Percentiles rank a stretch among this genome's conserved stretches.
These are phyloP conservation scores for Hydrophis major DNA, from an alignment of 2,797 vertebrate species.

Conservation along the genomic window DNA sequence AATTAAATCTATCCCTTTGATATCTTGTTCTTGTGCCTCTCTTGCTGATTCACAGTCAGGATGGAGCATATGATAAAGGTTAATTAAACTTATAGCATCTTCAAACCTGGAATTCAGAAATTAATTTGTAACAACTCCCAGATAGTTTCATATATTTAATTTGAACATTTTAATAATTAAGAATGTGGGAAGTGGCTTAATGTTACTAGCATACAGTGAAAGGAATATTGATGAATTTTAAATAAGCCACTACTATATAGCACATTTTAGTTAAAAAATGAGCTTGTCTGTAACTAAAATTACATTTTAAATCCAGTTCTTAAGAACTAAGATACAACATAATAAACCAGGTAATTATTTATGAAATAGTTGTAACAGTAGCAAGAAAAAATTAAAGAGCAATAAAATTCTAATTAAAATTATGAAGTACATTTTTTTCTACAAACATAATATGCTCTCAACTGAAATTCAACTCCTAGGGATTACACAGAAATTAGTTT, in stretches of 20 bases:
- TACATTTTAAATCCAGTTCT: background rate
- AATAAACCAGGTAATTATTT: background rate
- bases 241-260: background rate
- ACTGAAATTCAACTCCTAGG: background rate
- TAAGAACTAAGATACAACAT: background rate
- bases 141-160: background rate
- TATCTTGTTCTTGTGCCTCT: conserved; percentile 75
- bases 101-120: conserved; percentile 72
- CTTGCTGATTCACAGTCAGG: conserved; percentile 83
- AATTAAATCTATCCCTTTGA: conserved; percentile 79
- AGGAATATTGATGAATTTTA: background rate
- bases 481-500: background rate
- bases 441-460: background rate
- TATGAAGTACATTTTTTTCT: background rate
- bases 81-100: conserved; percentile 81
- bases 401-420: background rate
- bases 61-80: conserved; percentile 86
- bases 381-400: background rate
- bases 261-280: background rate
- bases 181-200: background rate
- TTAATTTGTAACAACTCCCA: background rate
- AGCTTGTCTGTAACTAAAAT: background rate
- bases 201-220: background rate
- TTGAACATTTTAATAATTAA: background rate
- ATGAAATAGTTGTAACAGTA: background rate